Conservation (phyloP, 2,888 invertebrate species). For the Taenaris catops region DNA sequence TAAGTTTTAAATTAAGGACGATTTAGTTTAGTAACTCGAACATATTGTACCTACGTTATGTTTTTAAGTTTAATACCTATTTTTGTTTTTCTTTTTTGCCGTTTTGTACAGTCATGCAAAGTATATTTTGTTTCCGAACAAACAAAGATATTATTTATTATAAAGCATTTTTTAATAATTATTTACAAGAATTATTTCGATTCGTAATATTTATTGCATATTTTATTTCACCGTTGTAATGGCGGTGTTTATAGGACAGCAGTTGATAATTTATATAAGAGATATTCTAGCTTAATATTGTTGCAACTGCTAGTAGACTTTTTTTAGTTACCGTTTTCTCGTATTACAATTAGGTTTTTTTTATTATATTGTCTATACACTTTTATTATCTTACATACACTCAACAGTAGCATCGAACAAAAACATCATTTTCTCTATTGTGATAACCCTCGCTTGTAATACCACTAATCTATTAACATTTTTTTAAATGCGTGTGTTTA, state of each 20-base stretch:
- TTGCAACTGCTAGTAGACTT: constrained; percentile 60
- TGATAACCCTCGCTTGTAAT: constrained; percentile 80
- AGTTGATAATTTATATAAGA: constrained; percentile 49
- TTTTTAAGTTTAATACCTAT: constrained; percentile 53
- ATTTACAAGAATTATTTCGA: constrained; percentile 54
- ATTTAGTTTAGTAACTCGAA: constrained; percentile 54
- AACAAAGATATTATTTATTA: constrained; percentile 59
- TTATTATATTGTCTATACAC: constrained; percentile 27
- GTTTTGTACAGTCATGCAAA: constrained; percentile 69
- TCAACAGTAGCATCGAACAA: constrained; percentile 33
- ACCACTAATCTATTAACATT: constrained; percentile 71
- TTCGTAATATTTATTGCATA: constrained; percentile 56
- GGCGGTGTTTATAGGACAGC: constrained; percentile 38
- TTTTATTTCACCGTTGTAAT: constrained; percentile 41
- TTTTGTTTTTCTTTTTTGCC: constrained; percentile 43
- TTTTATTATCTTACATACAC: constrained; percentile 36
- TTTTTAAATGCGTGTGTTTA: constrained; percentile 30
- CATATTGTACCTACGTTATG: constrained; percentile 66
- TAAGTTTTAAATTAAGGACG: constrained; percentile 68
- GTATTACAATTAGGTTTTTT: constrained; percentile 59
- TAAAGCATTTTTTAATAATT: constrained; percentile 54
- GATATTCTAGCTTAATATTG: constrained; percentile 47
- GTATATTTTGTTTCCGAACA: constrained; percentile 63
- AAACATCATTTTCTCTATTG: constrained; percentile 47
- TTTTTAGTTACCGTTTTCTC: constrained; percentile 68